Conservation (phyloP, 2,797 vertebrate genomes). For the Cercopithecus mitis region DNA sequence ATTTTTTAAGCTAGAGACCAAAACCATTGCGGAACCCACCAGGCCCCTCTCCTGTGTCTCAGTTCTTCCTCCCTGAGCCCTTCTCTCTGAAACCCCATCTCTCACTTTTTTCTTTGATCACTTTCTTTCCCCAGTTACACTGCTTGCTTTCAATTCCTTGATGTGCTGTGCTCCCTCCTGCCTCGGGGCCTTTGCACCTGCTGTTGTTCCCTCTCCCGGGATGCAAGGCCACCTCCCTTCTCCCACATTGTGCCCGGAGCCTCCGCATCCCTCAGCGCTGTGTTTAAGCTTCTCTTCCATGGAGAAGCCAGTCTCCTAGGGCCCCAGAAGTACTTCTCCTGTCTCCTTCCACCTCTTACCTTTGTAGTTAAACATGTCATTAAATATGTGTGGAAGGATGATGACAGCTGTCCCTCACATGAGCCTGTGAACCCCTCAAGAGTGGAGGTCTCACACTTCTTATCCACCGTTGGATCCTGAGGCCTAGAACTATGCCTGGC, state of each 20-base stretch:
- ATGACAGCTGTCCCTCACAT: background rate
- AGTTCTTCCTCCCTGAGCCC: background rate
- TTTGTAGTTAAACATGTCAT: too few relatives aligned
- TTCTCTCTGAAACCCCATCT: background rate
- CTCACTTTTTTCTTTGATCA: background rate
- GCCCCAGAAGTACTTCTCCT: background rate
- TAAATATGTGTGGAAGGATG: background rate
- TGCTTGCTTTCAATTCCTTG: background rate
- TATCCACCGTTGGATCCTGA: rapidly evolving
- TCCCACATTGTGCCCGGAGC: background rate
- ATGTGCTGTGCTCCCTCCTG: rapidly evolving
- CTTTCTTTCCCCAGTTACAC: background rate
- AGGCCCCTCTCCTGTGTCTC: background rate
- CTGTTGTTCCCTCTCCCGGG: background rate
- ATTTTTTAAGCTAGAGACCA: background rate
- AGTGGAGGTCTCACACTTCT: background rate
- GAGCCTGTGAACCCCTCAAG: background rate
- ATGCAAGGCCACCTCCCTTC: too few relatives aligned
- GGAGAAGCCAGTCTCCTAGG: rapidly evolving
- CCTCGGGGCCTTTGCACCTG: background rate
- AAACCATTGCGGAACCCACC: rapidly evolving
- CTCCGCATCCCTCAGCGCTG: background rate
- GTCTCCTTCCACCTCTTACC: background rate
- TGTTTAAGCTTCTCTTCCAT: background rate
- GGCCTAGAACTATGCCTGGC: background rate